These are phyloP conservation scores for Psittacula echo DNA, from an alignment of 2,797 vertebrate genomes.

Conservation along the genomic window DNA sequence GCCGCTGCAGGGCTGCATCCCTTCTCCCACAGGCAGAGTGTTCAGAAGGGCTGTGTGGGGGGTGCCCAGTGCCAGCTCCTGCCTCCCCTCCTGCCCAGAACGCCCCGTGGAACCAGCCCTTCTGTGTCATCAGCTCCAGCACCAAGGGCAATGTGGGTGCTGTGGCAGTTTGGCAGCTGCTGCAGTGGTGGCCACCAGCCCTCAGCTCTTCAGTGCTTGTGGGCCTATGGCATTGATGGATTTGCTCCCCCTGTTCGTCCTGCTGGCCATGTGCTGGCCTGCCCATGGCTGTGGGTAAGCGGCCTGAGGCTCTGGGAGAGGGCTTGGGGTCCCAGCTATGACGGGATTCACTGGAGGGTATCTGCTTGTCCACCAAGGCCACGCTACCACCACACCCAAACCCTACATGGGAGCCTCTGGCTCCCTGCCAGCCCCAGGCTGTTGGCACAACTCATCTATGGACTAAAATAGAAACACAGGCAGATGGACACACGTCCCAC, in stretches of 20 bases:
- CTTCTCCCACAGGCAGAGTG: not conserved
- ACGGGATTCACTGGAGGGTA: not conserved
- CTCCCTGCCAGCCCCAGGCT: not conserved
- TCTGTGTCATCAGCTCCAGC: not conserved
- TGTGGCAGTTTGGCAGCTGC: accelerated
- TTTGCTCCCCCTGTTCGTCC: not conserved
- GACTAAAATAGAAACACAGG: not conserved
- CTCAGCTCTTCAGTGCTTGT: not conserved
- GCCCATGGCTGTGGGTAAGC: not conserved
- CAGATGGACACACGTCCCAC: accelerated
- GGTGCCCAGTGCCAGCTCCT: not conserved
- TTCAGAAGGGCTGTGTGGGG: not conserved
- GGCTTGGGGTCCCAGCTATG: not conserved
- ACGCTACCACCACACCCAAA: not conserved
- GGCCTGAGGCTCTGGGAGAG: not conserved
- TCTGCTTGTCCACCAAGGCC: not conserved
- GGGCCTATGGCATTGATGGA: not conserved
- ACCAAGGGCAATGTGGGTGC: not conserved
- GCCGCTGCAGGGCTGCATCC: too few relatives aligned
- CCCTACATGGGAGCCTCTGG: not conserved
- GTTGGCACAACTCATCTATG: not conserved
- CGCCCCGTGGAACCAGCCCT: not conserved
- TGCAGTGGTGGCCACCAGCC: not conserved
- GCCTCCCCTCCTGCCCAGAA: not conserved
- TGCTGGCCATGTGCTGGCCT: not conserved